Base-by-base conservation (phyloP, 2,888 invertebrate species). In the Amphipoea oculea region DNA sequence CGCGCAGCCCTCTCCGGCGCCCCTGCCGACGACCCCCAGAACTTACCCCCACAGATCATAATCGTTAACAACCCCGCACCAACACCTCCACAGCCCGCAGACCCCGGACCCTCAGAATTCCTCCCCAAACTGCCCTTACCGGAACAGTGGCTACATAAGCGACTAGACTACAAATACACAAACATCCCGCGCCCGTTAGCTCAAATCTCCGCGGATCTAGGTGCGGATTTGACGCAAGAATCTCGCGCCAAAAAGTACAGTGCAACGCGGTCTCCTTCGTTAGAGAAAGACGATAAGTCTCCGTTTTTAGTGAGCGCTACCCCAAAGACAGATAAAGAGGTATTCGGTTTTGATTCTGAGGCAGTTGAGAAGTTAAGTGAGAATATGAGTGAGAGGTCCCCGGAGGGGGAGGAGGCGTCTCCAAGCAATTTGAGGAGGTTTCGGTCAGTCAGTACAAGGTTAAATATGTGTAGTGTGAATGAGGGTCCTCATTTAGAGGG, bases 261-360 rank as follows among this genome's bases (percentile, higher is more conserved):
- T 76, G 97, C 96, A 0, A 97, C 97, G 0, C 90, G 97, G 17
- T 97, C 97, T 0, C 97, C 97, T 0, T 97, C 97, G 0, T 88
- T 97, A n/a, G 97, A 97, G 81, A 97, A 96, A 86, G 97, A 97
- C 95, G 97, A 97, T 4, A 97, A 96, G 78, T 95, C 96, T 0
- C 97, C 97, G 12, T 96, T 97, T 78, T 82, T 94, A 20, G 85
- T 86, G 42, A 93, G 93, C 80, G 95, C 82, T 57, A 84, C 79
- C 5, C 79, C 94, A 1, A 94, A 93, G 69, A 90, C 92, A 9
- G 95, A 94, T 60, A 94, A 94, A 71, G 96, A 94, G 70, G 96
- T 96, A 12, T 97, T 97, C 85, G 96, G 95, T 0, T 97, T 97
- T 83, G 96, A 95, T 85, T 89, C 90, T 23, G 95, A 94, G 71